A percentile compares a stretch with the other conserved stretches of the same genome.
These are phyloP conservation scores for Microctonus brassicae DNA, from an alignment of 2,888 invertebrate species.

Conservation along the genomic window DNA sequence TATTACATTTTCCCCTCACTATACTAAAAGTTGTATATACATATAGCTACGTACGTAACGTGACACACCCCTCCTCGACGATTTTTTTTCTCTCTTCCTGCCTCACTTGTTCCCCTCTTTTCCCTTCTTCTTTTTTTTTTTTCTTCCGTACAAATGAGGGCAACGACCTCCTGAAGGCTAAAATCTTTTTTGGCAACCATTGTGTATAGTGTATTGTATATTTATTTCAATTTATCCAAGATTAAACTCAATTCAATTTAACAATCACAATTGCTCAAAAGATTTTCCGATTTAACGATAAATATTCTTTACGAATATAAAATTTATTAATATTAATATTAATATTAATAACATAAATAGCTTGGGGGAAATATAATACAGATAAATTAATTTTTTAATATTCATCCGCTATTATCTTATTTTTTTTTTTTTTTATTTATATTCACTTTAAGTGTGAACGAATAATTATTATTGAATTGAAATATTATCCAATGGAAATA, in stretches of 20 bases:
- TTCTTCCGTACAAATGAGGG: constrained; percentile 19
- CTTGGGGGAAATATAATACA: no score
- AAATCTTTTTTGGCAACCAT: neutral
- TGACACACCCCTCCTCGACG: constrained; percentile 36
- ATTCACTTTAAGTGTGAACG: neutral
- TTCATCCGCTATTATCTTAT: no score
- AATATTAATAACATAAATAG: no score
- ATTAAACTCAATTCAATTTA: neutral
- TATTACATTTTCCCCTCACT: neutral
- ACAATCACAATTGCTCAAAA: neutral
- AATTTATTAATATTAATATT: no score
- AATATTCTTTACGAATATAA: neutral
- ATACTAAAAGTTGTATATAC: no score
- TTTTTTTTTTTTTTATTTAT: neutral
- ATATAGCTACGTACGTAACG: no score
- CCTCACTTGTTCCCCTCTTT: constrained; percentile 6
- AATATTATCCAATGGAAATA: constrained; percentile 3
- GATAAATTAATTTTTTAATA: neutral
- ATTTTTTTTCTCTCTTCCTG: constrained; percentile 15
- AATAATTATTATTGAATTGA: neutral
- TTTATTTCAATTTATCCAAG: neutral
- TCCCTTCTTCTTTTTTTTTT: neutral
- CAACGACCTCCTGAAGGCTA: constrained; percentile 29
- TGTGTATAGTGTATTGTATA: neutral
- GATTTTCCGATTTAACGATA: no score